Conservation (phyloP, 1,140 invertebrate genomes). For the Lordiphosa clarofinis region DNA sequence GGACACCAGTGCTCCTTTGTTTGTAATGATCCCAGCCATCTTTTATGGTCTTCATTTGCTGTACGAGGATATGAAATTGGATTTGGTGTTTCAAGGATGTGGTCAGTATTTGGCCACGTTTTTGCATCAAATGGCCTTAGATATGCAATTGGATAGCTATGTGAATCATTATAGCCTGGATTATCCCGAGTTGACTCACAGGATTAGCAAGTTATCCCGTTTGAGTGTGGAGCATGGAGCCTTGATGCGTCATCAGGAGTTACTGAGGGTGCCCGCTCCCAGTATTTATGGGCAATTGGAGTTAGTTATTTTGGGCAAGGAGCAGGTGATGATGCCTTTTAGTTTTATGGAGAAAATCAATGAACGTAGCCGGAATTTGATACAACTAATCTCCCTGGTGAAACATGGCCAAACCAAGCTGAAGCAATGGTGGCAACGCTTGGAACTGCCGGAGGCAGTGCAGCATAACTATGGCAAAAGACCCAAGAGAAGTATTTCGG, state of each 20-base stretch:
- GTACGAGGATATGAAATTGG: slow-evolving; percentile 95
- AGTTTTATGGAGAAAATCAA: slow-evolving; percentile 87
- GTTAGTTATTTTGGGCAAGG: slow-evolving; percentile 81
- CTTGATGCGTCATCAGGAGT: slow-evolving; percentile 83
- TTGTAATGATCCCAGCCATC: slow-evolving; percentile 87
- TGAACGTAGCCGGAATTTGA: slow-evolving; percentile 85
- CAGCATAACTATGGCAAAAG: slow-evolving; percentile 50
- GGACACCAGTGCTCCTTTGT: slow-evolving; percentile 85
- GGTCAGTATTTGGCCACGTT: slow-evolving; percentile 86
- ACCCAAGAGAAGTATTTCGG: slow-evolving; percentile 55
- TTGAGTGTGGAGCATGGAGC: slow-evolving; percentile 82
- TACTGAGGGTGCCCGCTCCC: slow-evolving; percentile 84
- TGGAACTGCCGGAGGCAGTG: slow-evolving; percentile 59
- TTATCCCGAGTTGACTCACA: slow-evolving; percentile 83
- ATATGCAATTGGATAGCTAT: slow-evolving; percentile 87
- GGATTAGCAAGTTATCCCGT: slow-evolving; percentile 79
- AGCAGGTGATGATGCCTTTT: slow-evolving; percentile 81
- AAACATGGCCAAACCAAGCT: slow-evolving; percentile 60
- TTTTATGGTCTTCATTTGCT: slow-evolving; percentile 92
- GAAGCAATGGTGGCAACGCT: slow-evolving; percentile 66
- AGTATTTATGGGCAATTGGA: slow-evolving; percentile 87
- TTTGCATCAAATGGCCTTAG: slow-evolving; percentile 88
- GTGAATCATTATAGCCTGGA: slow-evolving; percentile 92
- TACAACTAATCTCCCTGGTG: slow-evolving; percentile 63
- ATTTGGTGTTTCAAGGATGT: slow-evolving; percentile 85